These are phyloP conservation scores for Orthosia gothica DNA, from an alignment of 2,888 invertebrate species.

Conservation along the genomic window DNA sequence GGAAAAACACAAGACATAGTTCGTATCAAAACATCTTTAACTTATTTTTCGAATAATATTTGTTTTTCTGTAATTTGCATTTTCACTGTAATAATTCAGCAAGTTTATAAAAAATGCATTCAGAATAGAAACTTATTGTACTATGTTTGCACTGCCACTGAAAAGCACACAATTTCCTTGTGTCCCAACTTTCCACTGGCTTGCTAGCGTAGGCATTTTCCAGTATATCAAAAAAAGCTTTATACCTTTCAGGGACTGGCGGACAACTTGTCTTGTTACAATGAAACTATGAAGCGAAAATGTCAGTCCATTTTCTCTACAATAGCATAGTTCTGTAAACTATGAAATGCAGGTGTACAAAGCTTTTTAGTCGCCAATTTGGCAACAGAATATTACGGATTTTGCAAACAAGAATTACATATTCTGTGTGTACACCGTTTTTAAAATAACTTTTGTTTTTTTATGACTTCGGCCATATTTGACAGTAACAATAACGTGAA, in stretches of 20 bases:
- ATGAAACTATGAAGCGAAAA: conserved; percentile 70
- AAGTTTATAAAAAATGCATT: conserved; percentile 1
- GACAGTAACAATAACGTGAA: neutral
- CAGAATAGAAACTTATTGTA: conserved; percentile 13
- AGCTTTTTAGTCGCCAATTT: conserved; percentile 30
- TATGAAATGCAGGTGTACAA: conserved; percentile 51
- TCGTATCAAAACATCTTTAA: too few species aligned
- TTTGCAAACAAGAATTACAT: neutral
- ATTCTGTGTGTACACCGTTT: conserved; percentile 10
- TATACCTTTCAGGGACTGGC: conserved; percentile 59
- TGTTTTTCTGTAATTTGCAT: too few species aligned
- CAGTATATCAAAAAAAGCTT: conserved; percentile 62
- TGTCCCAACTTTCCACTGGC: conserved; percentile 66
- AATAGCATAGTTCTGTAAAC: conserved; percentile 53
- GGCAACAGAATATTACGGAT: neutral
- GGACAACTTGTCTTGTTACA: conserved; percentile 73
- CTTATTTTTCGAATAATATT: too few species aligned
- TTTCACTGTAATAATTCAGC: neutral
- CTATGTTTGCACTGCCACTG: conserved; percentile 52
- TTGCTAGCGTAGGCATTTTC: conserved; percentile 68
- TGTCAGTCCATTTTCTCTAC: conserved; percentile 64
- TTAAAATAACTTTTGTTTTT: neutral
- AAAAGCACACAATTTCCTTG: conserved; percentile 71
- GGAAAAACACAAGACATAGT: neutral
- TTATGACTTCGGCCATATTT: neutral